These are phyloP conservation scores for Epinephelus lanceolatus DNA, from an alignment of 2,113 vertebrate genomes.

Conservation along the genomic window DNA sequence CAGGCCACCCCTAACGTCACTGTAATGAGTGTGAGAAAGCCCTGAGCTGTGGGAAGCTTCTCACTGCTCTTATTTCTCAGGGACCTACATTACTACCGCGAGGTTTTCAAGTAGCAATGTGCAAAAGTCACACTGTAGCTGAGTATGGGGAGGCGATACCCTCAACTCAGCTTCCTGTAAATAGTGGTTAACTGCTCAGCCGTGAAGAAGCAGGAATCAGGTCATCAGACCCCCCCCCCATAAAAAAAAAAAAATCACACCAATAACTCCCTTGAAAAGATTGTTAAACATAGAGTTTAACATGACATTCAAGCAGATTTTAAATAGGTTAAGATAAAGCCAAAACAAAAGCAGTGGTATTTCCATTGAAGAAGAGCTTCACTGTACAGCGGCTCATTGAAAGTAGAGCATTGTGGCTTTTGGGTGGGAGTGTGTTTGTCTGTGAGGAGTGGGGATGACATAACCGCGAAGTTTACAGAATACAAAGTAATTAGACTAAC, in stretches of 20 bases:
- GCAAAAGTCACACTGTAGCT: constrained; percentile 33
- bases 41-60: constrained; percentile 31
- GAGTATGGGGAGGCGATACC: constrained; percentile 33
- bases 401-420: constrained; percentile 36
- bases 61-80: neutral
- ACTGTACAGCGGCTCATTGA: neutral
- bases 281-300: neutral
- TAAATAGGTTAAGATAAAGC: constrained; percentile 28
- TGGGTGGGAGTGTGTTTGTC: constrained; percentile 16
- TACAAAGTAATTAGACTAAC: constrained; percentile 21
- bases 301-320: constrained; percentile 21
- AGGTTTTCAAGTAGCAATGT: constrained; percentile 15
- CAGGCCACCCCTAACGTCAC: neutral
- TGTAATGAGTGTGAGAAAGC: constrained; percentile 34
- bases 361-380: constrained; percentile 12
- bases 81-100: constrained; percentile 10
- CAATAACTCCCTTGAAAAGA: constrained; percentile 3
- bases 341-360: neutral
- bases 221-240: constrained; percentile 32
- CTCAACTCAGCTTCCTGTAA: constrained; percentile 64
- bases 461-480: constrained; percentile 52
- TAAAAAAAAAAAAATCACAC: constrained; percentile 5
- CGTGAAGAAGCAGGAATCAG: constrained; percentile 45
- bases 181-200: constrained; percentile 53
- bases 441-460: constrained; percentile 30